These are phyloP conservation scores for Nematolebias whitei DNA, from an alignment of 2,113 vertebrate species.

Conservation along the genomic window DNA sequence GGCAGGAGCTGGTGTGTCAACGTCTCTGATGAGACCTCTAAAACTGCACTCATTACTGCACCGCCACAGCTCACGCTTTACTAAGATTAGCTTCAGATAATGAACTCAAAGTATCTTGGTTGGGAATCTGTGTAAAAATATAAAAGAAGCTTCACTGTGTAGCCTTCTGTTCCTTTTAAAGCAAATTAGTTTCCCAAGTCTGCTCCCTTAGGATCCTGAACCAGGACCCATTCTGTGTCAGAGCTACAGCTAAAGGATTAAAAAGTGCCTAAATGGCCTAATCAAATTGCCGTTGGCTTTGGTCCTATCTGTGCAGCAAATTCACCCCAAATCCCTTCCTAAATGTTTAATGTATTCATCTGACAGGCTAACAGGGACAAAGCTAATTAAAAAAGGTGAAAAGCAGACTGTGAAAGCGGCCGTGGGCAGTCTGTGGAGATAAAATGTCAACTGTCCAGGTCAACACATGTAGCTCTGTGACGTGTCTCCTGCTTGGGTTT, in stretches of 20 bases:
- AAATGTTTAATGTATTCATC: constrained; percentile 58
- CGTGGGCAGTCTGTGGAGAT: constrained; percentile 14
- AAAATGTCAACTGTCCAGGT: constrained; percentile 26
- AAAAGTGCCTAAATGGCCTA: constrained; percentile 31
- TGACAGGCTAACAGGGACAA: constrained; percentile 40
- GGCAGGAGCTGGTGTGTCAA: constrained; percentile 40
- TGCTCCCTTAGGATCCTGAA: constrained; percentile 16
- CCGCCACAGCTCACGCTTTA: constrained; percentile 30
- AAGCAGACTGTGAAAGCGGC: constrained; percentile 36
- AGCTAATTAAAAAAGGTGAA: constrained; percentile 49
- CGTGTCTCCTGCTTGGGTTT: neutral
- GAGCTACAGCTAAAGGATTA: constrained; percentile 26
- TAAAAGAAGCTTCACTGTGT: constrained; percentile 7
- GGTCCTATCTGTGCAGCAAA: constrained; percentile 37
- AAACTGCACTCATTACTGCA: constrained; percentile 37
- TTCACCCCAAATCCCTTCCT: constrained; percentile 46
- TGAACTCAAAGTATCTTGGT: constrained; percentile 38
- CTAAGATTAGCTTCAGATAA: constrained; percentile 33
- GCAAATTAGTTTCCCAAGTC: constrained; percentile 23
- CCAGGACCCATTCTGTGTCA: constrained; percentile 27
- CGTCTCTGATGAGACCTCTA: constrained; percentile 29
- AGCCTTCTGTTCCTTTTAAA: constrained; percentile 5
- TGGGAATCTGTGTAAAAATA: constrained; percentile 5
- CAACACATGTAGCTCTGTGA: constrained; percentile 8
- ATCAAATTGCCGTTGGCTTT: constrained; percentile 36